These are phyloP conservation scores for Apeira syringaria DNA, from an alignment of 2,888 invertebrate species.

Conservation along the genomic window DNA sequence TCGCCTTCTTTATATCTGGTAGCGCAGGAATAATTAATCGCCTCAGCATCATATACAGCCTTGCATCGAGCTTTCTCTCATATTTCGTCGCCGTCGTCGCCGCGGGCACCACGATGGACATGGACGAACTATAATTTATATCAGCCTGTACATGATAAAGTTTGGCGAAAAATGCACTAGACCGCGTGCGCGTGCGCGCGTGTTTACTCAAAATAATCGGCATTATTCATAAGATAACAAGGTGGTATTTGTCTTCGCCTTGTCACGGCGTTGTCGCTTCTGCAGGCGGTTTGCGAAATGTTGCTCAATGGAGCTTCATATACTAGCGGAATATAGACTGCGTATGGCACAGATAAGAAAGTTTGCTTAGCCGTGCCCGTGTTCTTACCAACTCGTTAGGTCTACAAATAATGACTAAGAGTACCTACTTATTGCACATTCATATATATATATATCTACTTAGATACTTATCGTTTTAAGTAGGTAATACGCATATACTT, in stretches of 20 bases:
- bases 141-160: slow-evolving; percentile 67
- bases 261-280: slow-evolving; percentile 71
- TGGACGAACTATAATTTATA: slow-evolving; percentile 18
- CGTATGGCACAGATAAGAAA: slow-evolving; percentile 51
- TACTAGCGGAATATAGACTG: slow-evolving; percentile 46
- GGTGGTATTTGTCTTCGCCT: slow-evolving; percentile 74
- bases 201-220: slow-evolving; percentile 80
- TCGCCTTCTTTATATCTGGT: slow-evolving; percentile 32
- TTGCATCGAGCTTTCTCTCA: slow-evolving; percentile 22
- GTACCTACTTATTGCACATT: slow-evolving; percentile 10
- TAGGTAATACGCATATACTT: too few relatives aligned
- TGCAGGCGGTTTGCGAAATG: slow-evolving; percentile 74
- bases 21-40: slow-evolving; percentile 29
- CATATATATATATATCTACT: not conserved
- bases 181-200: slow-evolving; percentile 66
- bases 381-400: slow-evolving; percentile 27
- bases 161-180: slow-evolving; percentile 74
- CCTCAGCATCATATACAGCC: slow-evolving; percentile 22
- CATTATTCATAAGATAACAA: slow-evolving; percentile 83
- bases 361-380: slow-evolving; percentile 45
- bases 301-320: slow-evolving; percentile 64
- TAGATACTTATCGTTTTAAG: not conserved
- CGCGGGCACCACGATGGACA: slow-evolving; percentile 17
- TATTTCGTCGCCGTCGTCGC: slow-evolving; percentile 26
- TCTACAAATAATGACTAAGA: slow-evolving; percentile 28